Percentiles rank a stretch among this genome's conserved stretches.
phyloP scores from a whole-genome alignment of 2,797 vertebrate species.

The Chloroceryle amazona region DNA sequence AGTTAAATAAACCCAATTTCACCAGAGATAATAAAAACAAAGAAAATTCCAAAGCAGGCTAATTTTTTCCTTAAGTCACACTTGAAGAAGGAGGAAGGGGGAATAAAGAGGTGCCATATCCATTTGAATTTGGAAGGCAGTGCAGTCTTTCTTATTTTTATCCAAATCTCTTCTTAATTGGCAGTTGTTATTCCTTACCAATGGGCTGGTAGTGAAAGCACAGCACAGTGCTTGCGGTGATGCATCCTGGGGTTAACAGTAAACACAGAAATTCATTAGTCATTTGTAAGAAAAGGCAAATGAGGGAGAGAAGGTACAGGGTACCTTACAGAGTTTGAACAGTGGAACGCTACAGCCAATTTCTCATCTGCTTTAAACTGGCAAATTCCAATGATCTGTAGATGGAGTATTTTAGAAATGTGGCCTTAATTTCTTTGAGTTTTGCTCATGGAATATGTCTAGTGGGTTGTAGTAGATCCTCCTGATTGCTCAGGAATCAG shows the following conservation, averaged over 20 bases:
- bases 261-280: background rate
- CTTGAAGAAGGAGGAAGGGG: background rate
- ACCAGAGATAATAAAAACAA: background rate
- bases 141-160: background rate
- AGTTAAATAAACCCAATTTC: slow-evolving; percentile 18
- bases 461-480: background rate
- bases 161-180: background rate
- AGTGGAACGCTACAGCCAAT: background rate
- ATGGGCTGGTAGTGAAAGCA: background rate
- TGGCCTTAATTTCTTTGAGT: background rate
- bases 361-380: background rate
- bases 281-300: background rate
- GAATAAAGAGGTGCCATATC: background rate
- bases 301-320: background rate
- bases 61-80: background rate
- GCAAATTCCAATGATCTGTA: background rate
- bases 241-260: background rate
- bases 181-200: background rate
- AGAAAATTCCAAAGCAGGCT: background rate
- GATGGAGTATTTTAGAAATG: background rate
- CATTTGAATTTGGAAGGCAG: background rate
- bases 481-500: slow-evolving; percentile 28
- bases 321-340: background rate
- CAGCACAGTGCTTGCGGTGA: background rate
- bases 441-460: background rate